Evolutionary conservation across 1,140 invertebrate species (phyloP).

Genomic region (Pogonognathellus flavescens): DNA sequence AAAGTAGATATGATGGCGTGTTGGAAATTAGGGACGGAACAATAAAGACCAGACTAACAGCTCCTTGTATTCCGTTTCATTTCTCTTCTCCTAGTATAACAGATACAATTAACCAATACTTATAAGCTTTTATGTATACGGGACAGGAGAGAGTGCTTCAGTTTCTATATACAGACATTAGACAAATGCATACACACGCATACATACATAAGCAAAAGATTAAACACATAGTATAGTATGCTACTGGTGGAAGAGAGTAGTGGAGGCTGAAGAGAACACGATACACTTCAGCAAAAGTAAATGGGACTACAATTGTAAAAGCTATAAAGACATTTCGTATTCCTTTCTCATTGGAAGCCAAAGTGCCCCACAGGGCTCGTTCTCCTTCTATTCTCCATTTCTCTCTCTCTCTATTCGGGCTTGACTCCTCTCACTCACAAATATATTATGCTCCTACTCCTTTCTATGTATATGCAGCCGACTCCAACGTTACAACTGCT

Average conservation of each 20-base stretch:
- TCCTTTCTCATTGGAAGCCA: conserved; percentile 55
- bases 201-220: too few relatives aligned
- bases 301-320: background rate
- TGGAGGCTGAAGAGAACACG: too few relatives aligned
- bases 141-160: background rate
- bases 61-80: background rate
- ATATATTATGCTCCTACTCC: background rate
- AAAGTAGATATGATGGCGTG: conserved; percentile 54
- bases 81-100: background rate
- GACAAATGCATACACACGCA: too few relatives aligned
- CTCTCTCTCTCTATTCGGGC: conserved; percentile 2
- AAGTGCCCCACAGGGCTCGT: conserved; percentile 56
- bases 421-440: background rate
- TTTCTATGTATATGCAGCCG: background rate
- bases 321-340: conserved; percentile 57
- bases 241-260: too few relatives aligned
- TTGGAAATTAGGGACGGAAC: conserved; percentile 50
- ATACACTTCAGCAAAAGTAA: background rate
- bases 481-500: background rate
- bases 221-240: too few relatives aligned
- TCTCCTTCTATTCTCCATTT: background rate
- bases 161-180: background rate
- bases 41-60: conserved; percentile 38
- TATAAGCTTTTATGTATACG: background rate
- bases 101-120: background rate